Evolutionary conservation across 1,140 invertebrate genomes (phyloP), one percentile per base, ranked within the genome.

Genomic region (Trypoxylus dichotomus): DNA sequence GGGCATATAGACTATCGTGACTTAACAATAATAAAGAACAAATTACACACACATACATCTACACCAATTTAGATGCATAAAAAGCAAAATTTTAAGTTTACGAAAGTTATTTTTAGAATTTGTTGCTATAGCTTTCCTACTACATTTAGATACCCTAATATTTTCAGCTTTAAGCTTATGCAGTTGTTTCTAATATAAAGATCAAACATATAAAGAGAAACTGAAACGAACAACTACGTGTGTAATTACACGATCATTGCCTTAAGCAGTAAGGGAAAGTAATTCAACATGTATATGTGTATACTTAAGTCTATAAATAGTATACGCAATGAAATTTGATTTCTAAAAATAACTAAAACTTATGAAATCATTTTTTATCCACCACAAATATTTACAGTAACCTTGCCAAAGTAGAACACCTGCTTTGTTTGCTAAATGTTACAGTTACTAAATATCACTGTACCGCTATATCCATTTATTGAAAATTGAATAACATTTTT

Each of bases 291-390:
- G 60, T 15, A 24, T 68, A 13, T 24, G 15, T 29, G 60, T 15
- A 24, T 68, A 68, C 21, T 68, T 25, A 68, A 68, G 3, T 68
- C 60, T 68, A 68, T 68, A 68, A 68, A 68, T 68, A 68, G 60
- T 15, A 68, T 25, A 27, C 60, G 21, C 21, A 68, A 24, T 25
- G 27, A 68, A 63, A 68, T 68, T 68, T 68, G 60, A 68, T 68
- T 24, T 25, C 60, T 68, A 68, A 68, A 68, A 27, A 68, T 68
- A 68, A 37, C 32, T 37, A 37, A 24, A 0, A 24, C 21, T 68
- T 68, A 68, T 24, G 60, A 68, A 68, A 68, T 68, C 15, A 27
- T 68, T 27, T 68, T 63, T 68, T 68, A 25, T 68, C 27, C 13
- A 68, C 24, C 21, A 68, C 25, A 68, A 68, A 68, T 29, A 15